Conservation (phyloP, 64 coral and sea anemone species). For the Platygyra sinensis region DNA sequence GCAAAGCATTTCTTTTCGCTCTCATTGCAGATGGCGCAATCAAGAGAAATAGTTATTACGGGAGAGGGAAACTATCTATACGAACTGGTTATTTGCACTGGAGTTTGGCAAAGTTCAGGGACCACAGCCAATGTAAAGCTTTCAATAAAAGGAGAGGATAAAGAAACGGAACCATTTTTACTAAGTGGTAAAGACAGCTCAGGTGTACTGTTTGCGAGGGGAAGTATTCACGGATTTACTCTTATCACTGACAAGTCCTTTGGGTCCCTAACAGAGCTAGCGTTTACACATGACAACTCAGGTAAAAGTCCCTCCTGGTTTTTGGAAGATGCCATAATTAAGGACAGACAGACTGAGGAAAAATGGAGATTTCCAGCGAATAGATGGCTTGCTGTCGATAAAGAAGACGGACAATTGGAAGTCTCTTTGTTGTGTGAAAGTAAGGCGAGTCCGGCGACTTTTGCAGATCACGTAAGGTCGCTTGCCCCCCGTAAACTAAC, state of each 20-base stretch:
- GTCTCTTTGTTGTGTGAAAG: not conserved
- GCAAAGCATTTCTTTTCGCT: too few relatives aligned
- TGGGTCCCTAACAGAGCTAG: slow-evolving; percentile 20
- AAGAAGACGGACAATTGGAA: slow-evolving; percentile 43
- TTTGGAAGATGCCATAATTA: slow-evolving; percentile 5
- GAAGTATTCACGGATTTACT: slow-evolving; percentile 35
- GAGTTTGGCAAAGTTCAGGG: slow-evolving; percentile 44
- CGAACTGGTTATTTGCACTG: slow-evolving; percentile 41
- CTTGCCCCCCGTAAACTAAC: slow-evolving; percentile 3
- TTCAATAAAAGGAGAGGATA: slow-evolving; percentile 18
- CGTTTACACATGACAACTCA: slow-evolving; percentile 42
- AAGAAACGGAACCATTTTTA: not conserved
- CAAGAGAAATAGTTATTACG: slow-evolving; percentile 1
- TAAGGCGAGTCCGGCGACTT: not conserved
- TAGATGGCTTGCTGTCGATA: slow-evolving; percentile 51
- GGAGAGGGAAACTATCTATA: slow-evolving; percentile 9
- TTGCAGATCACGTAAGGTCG: slow-evolving; percentile 19
- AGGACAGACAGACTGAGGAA: slow-evolving; percentile 48
- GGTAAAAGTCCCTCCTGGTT: slow-evolving; percentile 50
- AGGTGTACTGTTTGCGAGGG: not conserved
- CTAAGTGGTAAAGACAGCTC: not conserved
- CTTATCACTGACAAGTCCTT: slow-evolving; percentile 3
- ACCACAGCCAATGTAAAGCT: slow-evolving; percentile 53
- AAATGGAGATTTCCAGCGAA: slow-evolving; percentile 17
- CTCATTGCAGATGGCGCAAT: slow-evolving; percentile 33